Base-by-base conservation (phyloP, 2,888 invertebrate species). In the Aporophyla nigra region DNA sequence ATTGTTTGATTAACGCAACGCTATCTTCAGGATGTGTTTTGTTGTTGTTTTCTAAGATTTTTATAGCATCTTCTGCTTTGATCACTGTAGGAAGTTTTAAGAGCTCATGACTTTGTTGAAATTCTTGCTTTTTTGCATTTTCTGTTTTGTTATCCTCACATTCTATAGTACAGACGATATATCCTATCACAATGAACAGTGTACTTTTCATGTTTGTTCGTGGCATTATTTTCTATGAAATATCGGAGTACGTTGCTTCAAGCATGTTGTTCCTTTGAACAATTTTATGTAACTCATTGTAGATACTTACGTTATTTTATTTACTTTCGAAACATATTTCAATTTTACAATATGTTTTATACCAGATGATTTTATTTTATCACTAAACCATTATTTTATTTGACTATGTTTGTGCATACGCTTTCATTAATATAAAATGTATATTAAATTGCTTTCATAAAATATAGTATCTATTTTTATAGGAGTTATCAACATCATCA, bases 331-430 rank as follows among this genome's bases (percentile, higher is more conserved):
- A 70, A 70, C 21, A 12, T 46, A 53, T 61, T 65, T 24, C 12
- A 46, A 33, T 78, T 67, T 54, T 72, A 19, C 51, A 40, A 56
- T 75, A 14, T 53, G 14, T 70, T 80, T 80, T 67, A 80, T 33
- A n/a, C 33, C 16, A 3, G 33, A 14, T 53, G 40, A 9, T 51
- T 69, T 72, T 21, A 40, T 69, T 61, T 71, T 69, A 43, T 43
- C 40, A 21, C 51, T 58, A 16, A 69, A 54, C 54, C 51, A n/a
- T 43, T 61, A 49, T 63, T 51, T 21, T 33, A 6, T 62, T 59
- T 14, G 24, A 59, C 16, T 21, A 21, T 12, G 12, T 53, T 59
- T 66, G n/a, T 51, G 49, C 21, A 27, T 21, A 14, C 2, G 27
- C 27, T 4, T 7, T 27, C 21, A 27, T 9, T 21, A 33, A 33